Evolutionary conservation across 2,888 invertebrate species (phyloP), one percentile per base, ranked within the genome.

Genomic region (Platerodrilus igneus): DNA sequence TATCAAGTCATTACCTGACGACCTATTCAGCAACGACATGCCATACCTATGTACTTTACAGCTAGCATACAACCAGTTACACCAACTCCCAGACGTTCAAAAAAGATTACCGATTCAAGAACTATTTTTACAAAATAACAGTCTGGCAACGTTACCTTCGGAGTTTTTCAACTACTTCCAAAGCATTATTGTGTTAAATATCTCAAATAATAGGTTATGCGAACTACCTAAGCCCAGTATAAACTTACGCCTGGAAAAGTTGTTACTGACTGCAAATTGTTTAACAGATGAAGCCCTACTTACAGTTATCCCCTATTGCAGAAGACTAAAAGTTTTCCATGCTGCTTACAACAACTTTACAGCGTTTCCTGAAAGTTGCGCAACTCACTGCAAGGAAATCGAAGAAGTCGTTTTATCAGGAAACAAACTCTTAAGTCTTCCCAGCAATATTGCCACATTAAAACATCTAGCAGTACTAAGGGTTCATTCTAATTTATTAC

Each of bases 391-490:
- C 88, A 73, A 76, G 1, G 82, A 86, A 51, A 72, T 90, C 48
- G 88, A 90, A 68, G 89, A 89, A 59, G 64, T 91, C 18, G 81
- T 89, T 1, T 59, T 90, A 28, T 89, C 89, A 2, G 90, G 90
- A 18, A 91, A 91, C 60, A 78, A 81, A 58, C 71, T 91, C 34
- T 74, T 81, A 19, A 78, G 77, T 56, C 71, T 90, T 36, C 89
- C 90, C 0, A 83, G 85, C 51, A 82, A 81, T 59, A 75, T 89
- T 41, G 81, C 83, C 7, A 76, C 77, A 49, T 64, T 89, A 36
- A 77, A 77, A 44, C 81, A 83, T 58, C 72, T 91, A 16, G 75
- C 77, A 53, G 79, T 89, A 9, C 71, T 91, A 32, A 74, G 89
- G 53, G 81, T 89, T 3, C 90, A 90, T 67, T 88, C 88, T 1